Evolutionary conservation across 2,888 invertebrate genomes (phyloP).

Genomic region (Drosophila fulvimacula): DNA sequence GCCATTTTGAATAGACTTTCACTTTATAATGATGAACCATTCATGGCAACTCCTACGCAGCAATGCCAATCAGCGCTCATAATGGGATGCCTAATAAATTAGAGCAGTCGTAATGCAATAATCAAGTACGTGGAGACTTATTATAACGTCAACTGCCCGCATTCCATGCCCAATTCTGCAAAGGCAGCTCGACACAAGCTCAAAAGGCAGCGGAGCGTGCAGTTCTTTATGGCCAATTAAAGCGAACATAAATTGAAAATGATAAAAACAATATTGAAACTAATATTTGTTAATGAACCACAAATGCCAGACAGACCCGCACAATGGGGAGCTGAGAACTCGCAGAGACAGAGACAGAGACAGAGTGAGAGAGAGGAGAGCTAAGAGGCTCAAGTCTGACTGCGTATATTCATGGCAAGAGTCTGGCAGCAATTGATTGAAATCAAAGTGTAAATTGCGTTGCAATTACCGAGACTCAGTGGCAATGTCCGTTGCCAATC

Average conservation of each 20-base stretch:
- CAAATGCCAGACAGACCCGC: conserved; percentile 40
- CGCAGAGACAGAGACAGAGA: background rate
- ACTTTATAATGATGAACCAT: conserved; percentile 22
- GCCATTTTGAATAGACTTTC: conserved; percentile 20
- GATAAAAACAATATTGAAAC: conserved; percentile 75
- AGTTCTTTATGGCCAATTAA: conserved; percentile 62
- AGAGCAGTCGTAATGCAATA: conserved; percentile 42
- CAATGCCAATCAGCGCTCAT: conserved; percentile 13
- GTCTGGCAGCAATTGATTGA: conserved; percentile 64
- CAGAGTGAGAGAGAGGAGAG: background rate
- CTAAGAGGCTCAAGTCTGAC: conserved; percentile 1
- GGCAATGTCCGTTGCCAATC: conserved; percentile 61
- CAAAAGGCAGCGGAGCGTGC: conserved; percentile 15
- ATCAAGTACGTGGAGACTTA: conserved; percentile 30
- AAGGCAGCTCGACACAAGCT: conserved; percentile 19
- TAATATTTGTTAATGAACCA: conserved; percentile 73
- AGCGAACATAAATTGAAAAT: conserved; percentile 69
- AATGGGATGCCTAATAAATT: conserved; percentile 44
- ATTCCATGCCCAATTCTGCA: conserved; percentile 52
- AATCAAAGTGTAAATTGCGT: conserved; percentile 78
- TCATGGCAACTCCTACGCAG: conserved; percentile 37
- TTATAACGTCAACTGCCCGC: conserved; percentile 57
- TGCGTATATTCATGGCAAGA: conserved; percentile 12
- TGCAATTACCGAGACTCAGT: conserved; percentile 59
- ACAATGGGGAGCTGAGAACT: conserved; percentile 30